Conservation (phyloP, 2,888 invertebrate species). For the Helleia helle region DNA sequence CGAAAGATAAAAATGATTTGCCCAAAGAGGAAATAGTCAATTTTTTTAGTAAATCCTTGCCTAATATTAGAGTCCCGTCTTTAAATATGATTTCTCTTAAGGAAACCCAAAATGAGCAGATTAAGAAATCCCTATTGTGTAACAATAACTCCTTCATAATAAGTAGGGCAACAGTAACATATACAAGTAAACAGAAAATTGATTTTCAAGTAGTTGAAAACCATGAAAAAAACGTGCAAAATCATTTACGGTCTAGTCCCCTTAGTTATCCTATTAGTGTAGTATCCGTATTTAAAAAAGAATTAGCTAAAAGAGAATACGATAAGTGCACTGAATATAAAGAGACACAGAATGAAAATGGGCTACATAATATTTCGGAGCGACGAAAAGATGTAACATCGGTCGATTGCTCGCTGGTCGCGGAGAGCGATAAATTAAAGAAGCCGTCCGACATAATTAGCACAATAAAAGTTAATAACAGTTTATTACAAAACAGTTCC, state of each 20-base stretch:
- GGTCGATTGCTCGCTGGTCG: conserved; percentile 38
- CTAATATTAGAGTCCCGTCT: conserved; percentile 35
- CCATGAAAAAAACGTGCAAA: conserved; percentile 28
- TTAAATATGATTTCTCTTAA: conserved; percentile 28
- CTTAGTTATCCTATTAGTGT: conserved; percentile 52
- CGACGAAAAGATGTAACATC: conserved; percentile 33
- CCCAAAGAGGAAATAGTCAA: conserved; percentile 34
- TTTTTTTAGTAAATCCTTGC: conserved; percentile 34
- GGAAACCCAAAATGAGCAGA: conserved; percentile 23
- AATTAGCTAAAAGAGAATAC: conserved; percentile 22
- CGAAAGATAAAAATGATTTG: conserved; percentile 39
- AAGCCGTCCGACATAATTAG: conserved; percentile 65
- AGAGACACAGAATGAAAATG: conserved; percentile 18
- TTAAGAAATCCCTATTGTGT: conserved; percentile 28
- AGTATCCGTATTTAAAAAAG: conserved; percentile 50
- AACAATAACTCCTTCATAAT: conserved; percentile 48
- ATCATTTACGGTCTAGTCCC: conserved; percentile 35
- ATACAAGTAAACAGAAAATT: conserved; percentile 54
- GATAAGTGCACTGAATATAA: conserved; percentile 6
- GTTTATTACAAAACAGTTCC: conserved; percentile 44
- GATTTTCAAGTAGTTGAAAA: conserved; percentile 50
- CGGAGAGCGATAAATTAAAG: conserved; percentile 46
- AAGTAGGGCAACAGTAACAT: conserved; percentile 52
- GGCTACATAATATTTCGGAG: conserved; percentile 20
- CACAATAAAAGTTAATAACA: conserved; percentile 48